These are phyloP conservation scores for Diarsia rubi DNA, from an alignment of 2,888 invertebrate species.

Conservation along the genomic window DNA sequence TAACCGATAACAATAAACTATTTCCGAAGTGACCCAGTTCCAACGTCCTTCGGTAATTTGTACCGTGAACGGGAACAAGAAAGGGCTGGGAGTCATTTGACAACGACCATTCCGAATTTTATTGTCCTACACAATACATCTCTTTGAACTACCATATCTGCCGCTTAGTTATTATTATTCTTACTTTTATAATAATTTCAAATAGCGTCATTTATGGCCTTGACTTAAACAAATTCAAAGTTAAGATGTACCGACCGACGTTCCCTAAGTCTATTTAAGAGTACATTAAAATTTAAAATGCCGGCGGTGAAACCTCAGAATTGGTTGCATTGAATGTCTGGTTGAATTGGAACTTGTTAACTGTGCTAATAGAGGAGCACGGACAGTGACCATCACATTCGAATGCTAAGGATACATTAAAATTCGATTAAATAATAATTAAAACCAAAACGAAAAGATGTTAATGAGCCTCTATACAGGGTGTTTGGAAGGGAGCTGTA, in stretches of 20 bases:
- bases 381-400: constrained; percentile 75
- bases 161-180: constrained; percentile 74
- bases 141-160: constrained; percentile 77
- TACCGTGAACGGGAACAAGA: constrained; percentile 90
- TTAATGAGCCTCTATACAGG: constrained; percentile 77
- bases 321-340: constrained; percentile 60
- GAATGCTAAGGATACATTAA: constrained; percentile 80
- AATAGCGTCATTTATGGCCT: constrained; percentile 75
- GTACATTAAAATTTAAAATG: constrained; percentile 64
- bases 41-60: constrained; percentile 90
- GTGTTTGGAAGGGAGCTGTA: too few species aligned
- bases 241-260: constrained; percentile 61
- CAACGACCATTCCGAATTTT: constrained; percentile 80
- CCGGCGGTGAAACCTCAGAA: constrained; percentile 70
- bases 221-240: constrained; percentile 71
- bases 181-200: constrained; percentile 66
- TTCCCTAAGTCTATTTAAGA: constrained; percentile 65
- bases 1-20: constrained; percentile 91
- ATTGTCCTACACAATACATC: constrained; percentile 78
- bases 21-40: constrained; percentile 91
- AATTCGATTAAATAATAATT: constrained; percentile 84
- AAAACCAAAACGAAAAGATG: constrained; percentile 79
- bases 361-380: constrained; percentile 79
- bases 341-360: constrained; percentile 79
- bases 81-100: constrained; percentile 88